Evolutionary conservation across 2,113 vertebrate genomes (phyloP).

Genomic region (Equus quagga): DNA sequence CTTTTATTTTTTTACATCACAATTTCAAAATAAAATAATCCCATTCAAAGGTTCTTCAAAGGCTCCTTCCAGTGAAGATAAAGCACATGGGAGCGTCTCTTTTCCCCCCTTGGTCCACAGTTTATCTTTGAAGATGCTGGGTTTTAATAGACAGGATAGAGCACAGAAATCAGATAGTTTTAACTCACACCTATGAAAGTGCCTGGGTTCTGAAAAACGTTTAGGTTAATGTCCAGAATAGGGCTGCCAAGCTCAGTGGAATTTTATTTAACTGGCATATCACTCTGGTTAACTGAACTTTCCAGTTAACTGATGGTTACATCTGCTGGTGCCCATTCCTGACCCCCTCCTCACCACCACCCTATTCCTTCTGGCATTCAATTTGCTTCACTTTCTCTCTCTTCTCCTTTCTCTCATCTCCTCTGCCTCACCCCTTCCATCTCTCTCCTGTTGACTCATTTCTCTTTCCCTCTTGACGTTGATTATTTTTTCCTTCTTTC

Average conservation of each 20-base stretch:
- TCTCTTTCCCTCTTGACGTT: accelerated
- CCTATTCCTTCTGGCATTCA: background rate
- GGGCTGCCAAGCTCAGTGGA: background rate
- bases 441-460: background rate
- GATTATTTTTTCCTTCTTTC: background rate
- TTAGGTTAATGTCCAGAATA: background rate
- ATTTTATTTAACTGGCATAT: background rate
- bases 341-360: accelerated
- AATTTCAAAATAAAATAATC: slow-evolving; percentile 76
- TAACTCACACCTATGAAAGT: background rate
- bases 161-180: background rate
- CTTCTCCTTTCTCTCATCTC: background rate
- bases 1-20: slow-evolving; percentile 52
- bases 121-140: background rate
- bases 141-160: background rate
- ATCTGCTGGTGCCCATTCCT: accelerated
- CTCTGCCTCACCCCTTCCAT: accelerated
- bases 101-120: background rate
- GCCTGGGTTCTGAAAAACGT: background rate
- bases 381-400: background rate
- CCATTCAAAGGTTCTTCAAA: slow-evolving; percentile 52
- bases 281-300: background rate
- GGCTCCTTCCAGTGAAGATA: background rate
- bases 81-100: background rate
- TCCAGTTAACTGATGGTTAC: background rate